Evolutionary conservation across 2,888 invertebrate genomes (phyloP).

Genomic region (Mycogona germanica): DNA sequence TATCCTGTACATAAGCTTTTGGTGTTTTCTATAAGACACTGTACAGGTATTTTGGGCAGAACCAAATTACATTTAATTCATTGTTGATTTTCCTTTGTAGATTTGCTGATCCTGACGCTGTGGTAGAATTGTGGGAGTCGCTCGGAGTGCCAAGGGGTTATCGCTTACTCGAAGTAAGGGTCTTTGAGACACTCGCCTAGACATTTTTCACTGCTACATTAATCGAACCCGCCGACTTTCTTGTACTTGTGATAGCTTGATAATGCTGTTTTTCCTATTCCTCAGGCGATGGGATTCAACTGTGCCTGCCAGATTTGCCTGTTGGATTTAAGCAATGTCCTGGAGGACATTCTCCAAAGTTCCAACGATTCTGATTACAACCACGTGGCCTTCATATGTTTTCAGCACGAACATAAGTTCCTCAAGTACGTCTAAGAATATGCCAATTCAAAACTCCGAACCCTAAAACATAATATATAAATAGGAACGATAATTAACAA

Average conservation of each 20-base stretch:
- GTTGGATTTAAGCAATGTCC: conserved; percentile 11
- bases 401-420: conserved; percentile 17
- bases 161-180: conserved; percentile 26
- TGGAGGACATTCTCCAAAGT: conserved; percentile 18
- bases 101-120: conserved; percentile 31
- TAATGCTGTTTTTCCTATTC: neutral
- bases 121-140: conserved; percentile 34
- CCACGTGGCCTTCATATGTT: conserved; percentile 16
- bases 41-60: no score
- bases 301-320: conserved; percentile 5
- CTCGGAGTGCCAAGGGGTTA: conserved; percentile 30
- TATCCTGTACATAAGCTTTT: no score
- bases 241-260: neutral
- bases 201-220: neutral
- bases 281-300: conserved; percentile 19
- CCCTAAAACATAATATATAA: neutral
- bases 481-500: no score
- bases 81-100: conserved; percentile 24
- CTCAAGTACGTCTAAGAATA: conserved; percentile 11
- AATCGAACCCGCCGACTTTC: neutral
- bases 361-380: conserved; percentile 14
- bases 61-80: neutral
- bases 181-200: neutral
- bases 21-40: no score
- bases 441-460: neutral